phyloP scores from a whole-genome alignment of 2,113 vertebrate species.

The Malurus melanocephalus region DNA sequence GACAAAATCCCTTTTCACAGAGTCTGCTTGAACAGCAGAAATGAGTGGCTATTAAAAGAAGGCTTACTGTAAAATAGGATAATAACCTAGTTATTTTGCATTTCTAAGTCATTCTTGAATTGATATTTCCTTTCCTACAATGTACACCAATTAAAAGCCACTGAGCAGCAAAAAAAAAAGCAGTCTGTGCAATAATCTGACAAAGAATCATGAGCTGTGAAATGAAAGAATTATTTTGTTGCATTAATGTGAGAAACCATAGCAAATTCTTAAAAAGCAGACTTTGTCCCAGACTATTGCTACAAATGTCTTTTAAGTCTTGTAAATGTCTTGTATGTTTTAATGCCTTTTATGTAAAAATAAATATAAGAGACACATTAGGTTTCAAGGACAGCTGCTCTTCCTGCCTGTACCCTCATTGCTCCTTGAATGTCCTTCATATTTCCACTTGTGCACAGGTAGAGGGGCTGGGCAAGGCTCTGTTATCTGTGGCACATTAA shows the following conservation, averaged over 20 bases:
- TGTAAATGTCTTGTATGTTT: not conserved
- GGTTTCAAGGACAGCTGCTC: not conserved
- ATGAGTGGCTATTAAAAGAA: conserved; percentile 60
- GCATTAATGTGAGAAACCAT: not conserved
- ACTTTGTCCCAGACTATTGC: not conserved
- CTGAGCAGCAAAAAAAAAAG: conserved; percentile 16
- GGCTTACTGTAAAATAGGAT: conserved; percentile 55
- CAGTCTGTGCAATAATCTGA: conserved; percentile 37
- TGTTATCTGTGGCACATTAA: not conserved
- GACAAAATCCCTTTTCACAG: conserved; percentile 57
- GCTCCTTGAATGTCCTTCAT: not conserved
- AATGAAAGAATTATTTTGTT: conserved; percentile 34
- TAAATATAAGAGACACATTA: not conserved
- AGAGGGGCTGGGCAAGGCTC: not conserved
- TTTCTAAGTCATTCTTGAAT: conserved; percentile 40
- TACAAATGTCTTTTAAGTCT: not conserved
- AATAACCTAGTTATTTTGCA: conserved; percentile 52
- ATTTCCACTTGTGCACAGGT: not conserved
- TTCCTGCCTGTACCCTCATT: not conserved
- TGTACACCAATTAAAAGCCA: conserved; percentile 36
- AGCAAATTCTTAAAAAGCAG: not conserved
- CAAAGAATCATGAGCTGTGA: conserved; percentile 4
- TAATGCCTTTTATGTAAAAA: not conserved
- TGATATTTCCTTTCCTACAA: conserved; percentile 18
- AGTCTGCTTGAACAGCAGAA: conserved; percentile 58